phyloP scores from a whole-genome alignment of 2,113 vertebrate genomes.

The Panthera leo region DNA sequence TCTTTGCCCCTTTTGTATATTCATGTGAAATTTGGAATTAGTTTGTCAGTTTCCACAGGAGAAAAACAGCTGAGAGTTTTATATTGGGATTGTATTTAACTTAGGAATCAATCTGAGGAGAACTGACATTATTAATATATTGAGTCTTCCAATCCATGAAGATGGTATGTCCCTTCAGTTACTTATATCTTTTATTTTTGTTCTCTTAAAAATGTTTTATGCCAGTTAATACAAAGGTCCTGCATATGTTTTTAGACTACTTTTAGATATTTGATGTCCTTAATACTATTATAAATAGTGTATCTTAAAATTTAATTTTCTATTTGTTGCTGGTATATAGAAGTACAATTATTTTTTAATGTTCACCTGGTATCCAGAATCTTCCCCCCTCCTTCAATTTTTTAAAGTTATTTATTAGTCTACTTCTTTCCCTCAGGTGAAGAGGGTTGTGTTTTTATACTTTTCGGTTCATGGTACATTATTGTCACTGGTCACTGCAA shows the following conservation, averaged over 20 bases:
- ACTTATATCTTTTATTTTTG: not conserved
- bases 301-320: not conserved
- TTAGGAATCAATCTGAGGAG: not conserved
- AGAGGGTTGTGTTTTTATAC: not conserved
- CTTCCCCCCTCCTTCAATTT: not conserved
- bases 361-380: not conserved
- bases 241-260: not conserved
- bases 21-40: not conserved
- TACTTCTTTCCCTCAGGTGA: not conserved
- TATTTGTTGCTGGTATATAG: not conserved
- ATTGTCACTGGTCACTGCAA: rapidly evolving
- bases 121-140: not conserved
- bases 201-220: not conserved
- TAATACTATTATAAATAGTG: not conserved
- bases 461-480: not conserved
- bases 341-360: not conserved
- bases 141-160: not conserved
- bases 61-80: not conserved
- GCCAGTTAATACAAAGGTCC: not conserved
- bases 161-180: not conserved
- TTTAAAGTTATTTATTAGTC: not conserved
- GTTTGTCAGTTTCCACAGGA: not conserved
- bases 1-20: not conserved
- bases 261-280: not conserved
- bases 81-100: not conserved